Base-by-base conservation (phyloP, 2,797 vertebrate genomes). In the Peromyscus eremicus region DNA sequence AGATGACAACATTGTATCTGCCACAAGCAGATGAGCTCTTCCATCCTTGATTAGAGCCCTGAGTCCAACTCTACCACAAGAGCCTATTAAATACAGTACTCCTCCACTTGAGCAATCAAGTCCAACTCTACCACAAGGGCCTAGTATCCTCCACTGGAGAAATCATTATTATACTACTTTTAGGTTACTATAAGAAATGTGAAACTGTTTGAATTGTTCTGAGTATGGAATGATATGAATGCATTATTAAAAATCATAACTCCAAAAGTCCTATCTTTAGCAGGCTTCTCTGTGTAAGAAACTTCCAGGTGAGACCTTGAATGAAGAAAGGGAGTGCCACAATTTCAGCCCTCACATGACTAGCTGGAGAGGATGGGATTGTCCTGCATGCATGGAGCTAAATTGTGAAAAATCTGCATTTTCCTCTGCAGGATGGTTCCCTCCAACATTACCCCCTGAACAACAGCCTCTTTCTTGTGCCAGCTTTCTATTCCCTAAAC, bases 391-490 rank as follows among this genome's bases (percentile, higher is more conserved):
- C 62, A 93, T 92, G 97, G 37, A 97, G 93, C 94, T 98, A 89
- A 97, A 98, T 93, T 95, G 97, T 98, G 98, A 98, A 98, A 98
- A 98, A 98, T 98, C 97, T 97, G 96, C 77, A 0, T 98, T 98
- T 97, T 97, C 94, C 98, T 97, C 97, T 98, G 95, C 94, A 98
- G 91, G 97, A 98, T 96, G 97, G 98, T 97, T 98, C 97, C 97
- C 98, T 97, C 97, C 96, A 97, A 98, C 98, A 98, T 98, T 98
- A 97, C 99, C 96, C 97, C 98, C 97, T 97, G 99, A 99, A 99
- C 99, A 99, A 99, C 99, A 98, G 98, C 98, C 99, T 98, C 98
- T 99, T 99, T 99, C 99, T 98, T 98, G 97, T 98, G 98, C 99
- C 99, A 99, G 98, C 97, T 97, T 98, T 99, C 96, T 98, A 98